Evolutionary conservation across 2,888 invertebrate genomes (phyloP), one percentile per base, ranked within the genome.

Genomic region (Lutraria lutraria): DNA sequence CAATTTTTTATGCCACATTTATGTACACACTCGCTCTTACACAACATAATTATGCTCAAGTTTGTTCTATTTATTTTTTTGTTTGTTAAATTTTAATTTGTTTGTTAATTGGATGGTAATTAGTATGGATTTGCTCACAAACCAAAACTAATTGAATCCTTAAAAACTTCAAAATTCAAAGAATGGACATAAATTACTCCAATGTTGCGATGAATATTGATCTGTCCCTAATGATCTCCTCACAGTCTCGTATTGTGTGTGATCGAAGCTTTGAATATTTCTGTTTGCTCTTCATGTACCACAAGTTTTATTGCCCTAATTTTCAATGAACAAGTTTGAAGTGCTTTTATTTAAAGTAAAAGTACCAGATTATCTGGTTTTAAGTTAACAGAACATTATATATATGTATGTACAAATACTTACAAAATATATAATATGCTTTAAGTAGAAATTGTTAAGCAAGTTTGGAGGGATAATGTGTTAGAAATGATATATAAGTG

Each of bases 91-190:
- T 68, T 12, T 68, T 25, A 68, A 68, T 68, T 25, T 25, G 63
- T 68, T 25, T 68, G 25, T 0, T 13, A 13, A 68, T 68, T 25
- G n/a, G 63, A 10, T 68, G 25, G 12, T 68, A 25, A 68, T 68
- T 43, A 43, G 43, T 43, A 43, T 43, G 43, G 43, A 43, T 43
- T 43, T 68, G 6, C 63, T 68, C 63, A 68, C n/a, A 25, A 68
- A 68, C 63, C 63, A n/a, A 68, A 25, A 68, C 63, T n/a, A 68
- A 68, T 68, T 68, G 25, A 68, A 68, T n/a, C 25, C 63, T 68
- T 68, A 25, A 68, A 68, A 68, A 68, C 63, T 25, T 68, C 25
- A 25, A 68, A 43, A 68, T 68, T n/a, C 25, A 68, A 68, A 68
- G 21, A 25, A 68, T 68, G 63, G 63, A n/a, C 25, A 68, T 68